Evolutionary conservation across 2,797 vertebrate genomes (phyloP).

Genomic region (Pangasius djambal): DNA sequence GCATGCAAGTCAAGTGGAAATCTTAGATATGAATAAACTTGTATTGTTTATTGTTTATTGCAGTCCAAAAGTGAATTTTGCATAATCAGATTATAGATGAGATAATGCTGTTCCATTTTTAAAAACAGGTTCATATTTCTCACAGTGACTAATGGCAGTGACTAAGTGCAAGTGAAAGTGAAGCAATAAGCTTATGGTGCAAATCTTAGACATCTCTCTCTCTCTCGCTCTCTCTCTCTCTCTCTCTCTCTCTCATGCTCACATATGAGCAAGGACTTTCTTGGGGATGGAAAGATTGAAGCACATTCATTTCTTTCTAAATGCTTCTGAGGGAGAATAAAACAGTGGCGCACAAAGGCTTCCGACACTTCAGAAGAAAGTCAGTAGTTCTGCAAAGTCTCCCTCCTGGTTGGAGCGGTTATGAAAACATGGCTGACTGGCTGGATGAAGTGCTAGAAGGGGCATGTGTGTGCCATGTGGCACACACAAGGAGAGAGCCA

Average conservation of each 20-base stretch:
- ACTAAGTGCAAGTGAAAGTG: background rate
- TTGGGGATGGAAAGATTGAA: background rate
- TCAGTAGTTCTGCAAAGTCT: slow-evolving; percentile 19
- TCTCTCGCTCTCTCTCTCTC: background rate
- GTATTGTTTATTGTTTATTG: slow-evolving; percentile 15
- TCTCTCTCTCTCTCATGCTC: background rate
- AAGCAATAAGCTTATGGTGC: background rate
- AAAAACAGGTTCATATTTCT: background rate
- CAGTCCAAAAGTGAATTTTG: background rate
- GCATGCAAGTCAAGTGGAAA: background rate
- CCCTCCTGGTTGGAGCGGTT: slow-evolving; percentile 4
- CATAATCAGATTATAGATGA: background rate
- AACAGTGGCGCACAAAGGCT: slow-evolving; percentile 26
- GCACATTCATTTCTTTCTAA: slow-evolving; percentile 11
- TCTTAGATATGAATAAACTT: background rate
- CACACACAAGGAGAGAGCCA: background rate
- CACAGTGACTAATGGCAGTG: background rate
- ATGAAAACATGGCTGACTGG: slow-evolving; percentile 6
- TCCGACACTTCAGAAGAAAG: slow-evolving; percentile 28
- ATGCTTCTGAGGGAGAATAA: slow-evolving; percentile 27
- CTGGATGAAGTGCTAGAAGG: slow-evolving; percentile 17
- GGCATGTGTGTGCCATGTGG: slow-evolving; percentile 38
- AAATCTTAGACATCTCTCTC: background rate
- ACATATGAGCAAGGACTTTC: background rate
- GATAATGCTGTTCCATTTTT: background rate